phyloP scores from a whole-genome alignment of 2,888 invertebrate genomes.

The Meteorus colon region DNA sequence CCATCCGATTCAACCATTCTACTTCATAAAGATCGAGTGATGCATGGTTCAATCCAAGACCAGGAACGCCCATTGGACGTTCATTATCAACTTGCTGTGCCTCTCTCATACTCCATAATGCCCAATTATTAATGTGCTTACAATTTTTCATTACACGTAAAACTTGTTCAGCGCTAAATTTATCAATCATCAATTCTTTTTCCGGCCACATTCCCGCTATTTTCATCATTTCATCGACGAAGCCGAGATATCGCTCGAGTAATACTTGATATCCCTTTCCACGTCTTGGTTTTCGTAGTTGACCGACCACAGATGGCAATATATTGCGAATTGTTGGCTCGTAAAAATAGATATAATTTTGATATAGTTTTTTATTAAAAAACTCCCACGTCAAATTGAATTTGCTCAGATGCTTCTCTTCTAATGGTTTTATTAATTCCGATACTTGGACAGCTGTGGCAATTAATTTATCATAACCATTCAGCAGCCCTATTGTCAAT shows the following conservation, averaged over 20 bases:
- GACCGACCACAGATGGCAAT: constrained; percentile 75
- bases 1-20: constrained; percentile 10
- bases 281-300: constrained; percentile 68
- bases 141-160: constrained; percentile 59
- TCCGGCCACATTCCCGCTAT: constrained; percentile 76
- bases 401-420: constrained; percentile 77
- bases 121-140: constrained; percentile 63
- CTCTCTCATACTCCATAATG: constrained; percentile 55
- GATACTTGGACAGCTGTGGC: constrained; percentile 77
- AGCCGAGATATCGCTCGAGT: constrained; percentile 75
- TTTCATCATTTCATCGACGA: constrained; percentile 77
- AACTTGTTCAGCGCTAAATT: constrained; percentile 69
- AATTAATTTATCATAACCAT: constrained; percentile 79
- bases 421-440: constrained; percentile 77
- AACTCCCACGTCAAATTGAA: constrained; percentile 81
- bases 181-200: constrained; percentile 75
- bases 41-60: constrained; percentile 21
- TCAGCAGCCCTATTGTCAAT: constrained; percentile 75
- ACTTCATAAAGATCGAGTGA: background rate
- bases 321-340: constrained; percentile 77
- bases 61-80: constrained; percentile 29
- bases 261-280: constrained; percentile 71
- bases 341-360: constrained; percentile 73
- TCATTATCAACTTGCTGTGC: constrained; percentile 6
- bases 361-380: constrained; percentile 81